Evolutionary conservation across 2,888 invertebrate genomes (phyloP).

Genomic region (Mythimna vitellina): DNA sequence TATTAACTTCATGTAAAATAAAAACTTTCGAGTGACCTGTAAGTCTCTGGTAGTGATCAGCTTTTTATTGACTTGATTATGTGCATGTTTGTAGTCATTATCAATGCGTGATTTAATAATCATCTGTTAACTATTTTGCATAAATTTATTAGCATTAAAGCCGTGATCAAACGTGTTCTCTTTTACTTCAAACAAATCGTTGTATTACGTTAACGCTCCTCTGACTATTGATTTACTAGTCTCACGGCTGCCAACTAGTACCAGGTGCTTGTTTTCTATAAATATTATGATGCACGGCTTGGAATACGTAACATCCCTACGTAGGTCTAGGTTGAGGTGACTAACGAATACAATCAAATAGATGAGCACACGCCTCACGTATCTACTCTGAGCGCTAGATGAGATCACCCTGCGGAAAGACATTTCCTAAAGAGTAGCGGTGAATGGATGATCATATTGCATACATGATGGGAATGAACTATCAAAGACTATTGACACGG

Average conservation of each 20-base stretch:
- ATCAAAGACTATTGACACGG: neutral
- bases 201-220: conserved; percentile 6
- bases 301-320: conserved; percentile 6
- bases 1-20: conserved; percentile 17
- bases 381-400: conserved; percentile 18
- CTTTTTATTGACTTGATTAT: conserved; percentile 14
- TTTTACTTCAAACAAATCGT: conserved; percentile 4
- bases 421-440: conserved; percentile 15
- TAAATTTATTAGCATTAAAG: conserved; percentile 11
- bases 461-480: neutral
- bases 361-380: conserved; percentile 25
- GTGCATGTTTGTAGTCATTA: conserved; percentile 16
- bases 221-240: conserved; percentile 13
- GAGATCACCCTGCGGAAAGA: conserved; percentile 41
- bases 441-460: neutral
- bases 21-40: conserved; percentile 34
- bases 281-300: conserved; percentile 29
- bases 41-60: conserved; percentile 19
- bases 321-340: conserved; percentile 50
- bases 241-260: conserved; percentile 32
- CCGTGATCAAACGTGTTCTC: conserved; percentile 6
- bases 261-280: conserved; percentile 35
- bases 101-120: conserved; percentile 7
- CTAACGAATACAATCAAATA: conserved; percentile 20
- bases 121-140: conserved; percentile 14